A percentile compares a stretch with the other conserved stretches of the same genome.
These are phyloP conservation scores for Geopemphigus sp. DNA, from an alignment of 1,140 invertebrate species.

Conservation along the genomic window DNA sequence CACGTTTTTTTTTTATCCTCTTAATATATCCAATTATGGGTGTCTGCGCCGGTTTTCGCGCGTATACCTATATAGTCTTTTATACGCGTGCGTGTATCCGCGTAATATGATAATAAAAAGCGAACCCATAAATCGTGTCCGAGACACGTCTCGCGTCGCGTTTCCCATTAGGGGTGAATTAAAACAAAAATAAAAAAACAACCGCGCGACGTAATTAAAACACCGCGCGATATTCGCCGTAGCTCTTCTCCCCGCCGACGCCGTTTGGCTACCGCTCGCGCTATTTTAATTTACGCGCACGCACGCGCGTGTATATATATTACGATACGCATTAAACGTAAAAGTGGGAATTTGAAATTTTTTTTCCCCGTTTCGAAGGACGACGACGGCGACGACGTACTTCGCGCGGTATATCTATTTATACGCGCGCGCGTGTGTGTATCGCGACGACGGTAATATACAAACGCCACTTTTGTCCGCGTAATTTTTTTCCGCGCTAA, in stretches of 20 bases:
- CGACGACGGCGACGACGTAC: background rate
- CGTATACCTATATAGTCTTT: background rate
- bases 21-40: constrained; percentile 34
- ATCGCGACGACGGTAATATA: background rate
- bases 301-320: too few species aligned
- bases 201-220: constrained; percentile 41
- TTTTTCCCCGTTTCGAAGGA: background rate
- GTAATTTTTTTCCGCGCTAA: constrained; percentile 1
- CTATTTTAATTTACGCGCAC: too few species aligned
- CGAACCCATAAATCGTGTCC: constrained; percentile 44
- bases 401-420: background rate
- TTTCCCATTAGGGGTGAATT: constrained; percentile 46
- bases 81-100: background rate
- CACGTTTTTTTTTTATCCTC: constrained; percentile 1
- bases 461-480: constrained; percentile 13
- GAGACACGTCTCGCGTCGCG: constrained; percentile 19
- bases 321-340: background rate
- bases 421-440: too few species aligned
- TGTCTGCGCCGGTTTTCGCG: constrained; percentile 25
- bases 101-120: constrained; percentile 36
- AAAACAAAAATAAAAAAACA: constrained; percentile 4
- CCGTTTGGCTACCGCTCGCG: background rate
- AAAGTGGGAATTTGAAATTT: background rate
- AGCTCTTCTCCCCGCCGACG: background rate
- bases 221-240: background rate